Conservation (phyloP, 2,113 vertebrate genomes). For the Eulemur macaco region DNA sequence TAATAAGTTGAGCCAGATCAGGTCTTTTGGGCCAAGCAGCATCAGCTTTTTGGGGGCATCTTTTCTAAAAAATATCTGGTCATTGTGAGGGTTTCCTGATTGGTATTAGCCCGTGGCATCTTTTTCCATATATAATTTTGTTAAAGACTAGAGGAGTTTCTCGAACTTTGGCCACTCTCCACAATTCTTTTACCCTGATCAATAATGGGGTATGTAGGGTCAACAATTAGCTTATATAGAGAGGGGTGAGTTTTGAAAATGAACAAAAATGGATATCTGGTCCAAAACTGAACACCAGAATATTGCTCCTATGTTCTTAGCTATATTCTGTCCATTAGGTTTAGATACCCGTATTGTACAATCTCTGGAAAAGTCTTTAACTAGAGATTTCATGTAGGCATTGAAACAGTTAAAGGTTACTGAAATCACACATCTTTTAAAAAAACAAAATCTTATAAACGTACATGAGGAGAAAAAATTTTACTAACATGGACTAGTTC, state of each 20-base stretch:
- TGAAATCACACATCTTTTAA: background rate
- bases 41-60: background rate
- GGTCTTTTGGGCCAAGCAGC: fast-evolving
- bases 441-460: background rate
- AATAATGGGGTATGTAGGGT: background rate
- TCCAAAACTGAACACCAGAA: background rate
- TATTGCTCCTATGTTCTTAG: background rate
- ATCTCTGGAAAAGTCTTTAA: background rate
- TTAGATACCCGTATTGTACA: background rate
- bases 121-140: background rate
- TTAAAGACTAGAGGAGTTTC: background rate
- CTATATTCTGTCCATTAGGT: background rate
- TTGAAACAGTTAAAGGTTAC: background rate
- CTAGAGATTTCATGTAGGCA: background rate
- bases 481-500: background rate
- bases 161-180: background rate
- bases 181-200: background rate
- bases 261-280: background rate
- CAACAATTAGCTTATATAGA: background rate
- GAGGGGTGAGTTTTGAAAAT: background rate
- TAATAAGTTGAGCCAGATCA: background rate
- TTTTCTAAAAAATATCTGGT: background rate
- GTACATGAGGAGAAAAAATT: background rate
- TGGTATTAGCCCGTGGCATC: background rate
- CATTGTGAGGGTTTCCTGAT: background rate